Percentiles rank a stretch among this genome's conserved stretches.
These are phyloP conservation scores for Saturnia japonica DNA, from an alignment of 2,888 invertebrate species.

Conservation along the genomic window DNA sequence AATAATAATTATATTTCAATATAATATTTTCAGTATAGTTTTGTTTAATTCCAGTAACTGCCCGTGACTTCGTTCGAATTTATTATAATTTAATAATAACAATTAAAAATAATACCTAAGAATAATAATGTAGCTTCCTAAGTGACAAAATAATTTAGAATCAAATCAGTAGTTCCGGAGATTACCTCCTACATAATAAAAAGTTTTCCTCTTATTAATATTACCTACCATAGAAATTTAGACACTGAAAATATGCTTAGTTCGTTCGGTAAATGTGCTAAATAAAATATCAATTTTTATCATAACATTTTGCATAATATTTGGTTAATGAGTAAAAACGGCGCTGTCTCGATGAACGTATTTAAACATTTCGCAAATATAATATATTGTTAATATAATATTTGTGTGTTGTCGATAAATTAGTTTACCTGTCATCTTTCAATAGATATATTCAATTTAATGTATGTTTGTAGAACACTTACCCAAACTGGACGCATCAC, in stretches of 20 bases:
- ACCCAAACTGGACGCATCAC: conserved; percentile 16
- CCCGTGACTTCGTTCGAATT: too few species aligned
- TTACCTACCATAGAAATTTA: neutral
- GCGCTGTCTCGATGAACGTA: neutral
- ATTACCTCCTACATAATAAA: too few species aligned
- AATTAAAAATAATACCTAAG: too few species aligned
- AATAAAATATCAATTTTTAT: neutral
- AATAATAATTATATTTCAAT: neutral
- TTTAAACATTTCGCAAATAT: neutral
- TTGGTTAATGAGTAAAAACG: conserved; percentile 6
- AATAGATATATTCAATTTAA: conserved; percentile 20
- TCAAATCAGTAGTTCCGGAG: too few species aligned
- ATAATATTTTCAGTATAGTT: neutral
- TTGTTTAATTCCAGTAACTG: too few species aligned
- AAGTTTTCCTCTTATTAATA: too few species aligned
- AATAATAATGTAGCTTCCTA: too few species aligned
- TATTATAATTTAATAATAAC: too few species aligned
- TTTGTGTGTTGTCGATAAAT: neutral
- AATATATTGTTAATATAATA: neutral
- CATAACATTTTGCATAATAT: neutral
- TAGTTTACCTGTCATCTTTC: neutral
- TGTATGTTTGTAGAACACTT: conserved; percentile 24
- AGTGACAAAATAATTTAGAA: too few species aligned
- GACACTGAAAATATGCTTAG: neutral
- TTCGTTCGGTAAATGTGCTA: neutral